phyloP scores from a whole-genome alignment of 2,797 vertebrate genomes.

The Aulostomus chinensis region DNA sequence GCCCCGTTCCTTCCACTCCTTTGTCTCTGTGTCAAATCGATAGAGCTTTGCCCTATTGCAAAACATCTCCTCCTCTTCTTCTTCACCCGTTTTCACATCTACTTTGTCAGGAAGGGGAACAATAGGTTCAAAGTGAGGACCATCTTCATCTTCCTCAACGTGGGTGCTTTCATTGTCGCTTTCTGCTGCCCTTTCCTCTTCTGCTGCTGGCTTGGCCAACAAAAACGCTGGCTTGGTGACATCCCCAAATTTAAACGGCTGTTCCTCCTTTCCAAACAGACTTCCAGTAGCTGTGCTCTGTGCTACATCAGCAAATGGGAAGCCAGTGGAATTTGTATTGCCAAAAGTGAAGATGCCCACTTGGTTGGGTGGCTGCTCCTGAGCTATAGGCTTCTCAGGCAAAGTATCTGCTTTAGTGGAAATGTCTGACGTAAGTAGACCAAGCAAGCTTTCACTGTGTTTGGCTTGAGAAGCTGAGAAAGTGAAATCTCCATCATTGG shows the following conservation, averaged over 20 bases:
- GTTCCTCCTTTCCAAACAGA: slow-evolving; percentile 80
- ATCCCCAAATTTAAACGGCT: slow-evolving; percentile 82
- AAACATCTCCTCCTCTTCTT: slow-evolving; percentile 97
- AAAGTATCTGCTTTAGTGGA: slow-evolving; percentile 80
- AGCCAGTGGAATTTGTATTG: slow-evolving; percentile 75
- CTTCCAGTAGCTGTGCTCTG: slow-evolving; percentile 69
- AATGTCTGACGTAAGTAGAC: slow-evolving; percentile 91
- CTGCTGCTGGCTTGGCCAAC: slow-evolving; percentile 55
- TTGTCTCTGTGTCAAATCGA: slow-evolving; percentile 91
- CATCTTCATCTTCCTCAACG: slow-evolving; percentile 94
- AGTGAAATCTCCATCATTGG: slow-evolving; percentile 96
- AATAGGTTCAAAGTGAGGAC: slow-evolving; percentile 98
- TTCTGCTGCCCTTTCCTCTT: slow-evolving; percentile 79
- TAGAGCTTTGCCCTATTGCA: slow-evolving; percentile 95
- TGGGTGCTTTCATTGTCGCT: slow-evolving; percentile 89
- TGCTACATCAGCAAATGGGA: slow-evolving; percentile 79
- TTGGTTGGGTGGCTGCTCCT: slow-evolving; percentile 71
- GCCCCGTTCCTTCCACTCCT: slow-evolving; percentile 98
- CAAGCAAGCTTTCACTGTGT: slow-evolving; percentile 90
- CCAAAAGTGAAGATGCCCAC: slow-evolving; percentile 86
- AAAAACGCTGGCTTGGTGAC: slow-evolving; percentile 74
- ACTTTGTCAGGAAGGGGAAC: slow-evolving; percentile 97
- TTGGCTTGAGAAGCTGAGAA: slow-evolving; percentile 88
- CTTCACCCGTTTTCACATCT: slow-evolving; percentile 97
- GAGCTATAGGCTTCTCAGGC: slow-evolving; percentile 68